phyloP scores from a whole-genome alignment of 2,888 invertebrate species.

The Stramonita haemastoma region DNA sequence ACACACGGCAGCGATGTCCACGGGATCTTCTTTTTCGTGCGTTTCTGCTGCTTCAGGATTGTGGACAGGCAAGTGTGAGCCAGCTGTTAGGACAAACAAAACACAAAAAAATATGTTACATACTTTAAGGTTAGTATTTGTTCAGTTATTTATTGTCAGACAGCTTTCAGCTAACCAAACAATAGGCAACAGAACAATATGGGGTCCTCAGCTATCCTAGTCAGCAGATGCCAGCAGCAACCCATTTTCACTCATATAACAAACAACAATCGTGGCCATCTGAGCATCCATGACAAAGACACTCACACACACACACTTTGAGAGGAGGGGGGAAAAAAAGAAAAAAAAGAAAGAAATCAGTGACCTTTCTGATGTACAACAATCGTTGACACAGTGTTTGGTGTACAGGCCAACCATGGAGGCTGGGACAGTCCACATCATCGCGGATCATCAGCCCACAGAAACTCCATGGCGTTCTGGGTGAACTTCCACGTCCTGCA shows the following conservation, averaged over 20 bases:
- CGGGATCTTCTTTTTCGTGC: conserved; percentile 81
- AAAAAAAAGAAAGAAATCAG: not conserved
- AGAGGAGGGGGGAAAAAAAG: not conserved
- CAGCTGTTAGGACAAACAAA: conserved; percentile 71
- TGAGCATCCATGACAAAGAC: not conserved
- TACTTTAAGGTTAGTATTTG: too few relatives aligned
- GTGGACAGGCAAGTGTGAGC: conserved; percentile 83
- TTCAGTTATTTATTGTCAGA: too few relatives aligned
- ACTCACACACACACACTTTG: not conserved
- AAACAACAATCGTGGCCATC: too few relatives aligned
- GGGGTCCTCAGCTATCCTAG: too few relatives aligned
- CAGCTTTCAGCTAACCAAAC: too few relatives aligned
- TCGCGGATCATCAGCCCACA: conserved; percentile 86
- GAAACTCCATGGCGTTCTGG: conserved; percentile 85
- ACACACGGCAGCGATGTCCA: conserved; percentile 80
- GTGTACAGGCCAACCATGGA: conserved; percentile 83
- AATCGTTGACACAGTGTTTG: conserved; percentile 85
- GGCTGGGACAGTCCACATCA: conserved; percentile 83
- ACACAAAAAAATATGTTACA: too few relatives aligned
- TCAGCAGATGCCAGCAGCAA: not conserved
- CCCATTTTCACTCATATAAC: not conserved
- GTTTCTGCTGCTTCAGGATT: conserved; percentile 86
- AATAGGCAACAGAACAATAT: too few relatives aligned
- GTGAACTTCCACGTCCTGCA: conserved; percentile 90
- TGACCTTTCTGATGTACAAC: conserved; percentile 85